Percentiles rank a stretch among this genome's conserved stretches.
These are phyloP conservation scores for Semaprochilodus insignis DNA, from an alignment of 2,797 vertebrate genomes.

Conservation along the genomic window DNA sequence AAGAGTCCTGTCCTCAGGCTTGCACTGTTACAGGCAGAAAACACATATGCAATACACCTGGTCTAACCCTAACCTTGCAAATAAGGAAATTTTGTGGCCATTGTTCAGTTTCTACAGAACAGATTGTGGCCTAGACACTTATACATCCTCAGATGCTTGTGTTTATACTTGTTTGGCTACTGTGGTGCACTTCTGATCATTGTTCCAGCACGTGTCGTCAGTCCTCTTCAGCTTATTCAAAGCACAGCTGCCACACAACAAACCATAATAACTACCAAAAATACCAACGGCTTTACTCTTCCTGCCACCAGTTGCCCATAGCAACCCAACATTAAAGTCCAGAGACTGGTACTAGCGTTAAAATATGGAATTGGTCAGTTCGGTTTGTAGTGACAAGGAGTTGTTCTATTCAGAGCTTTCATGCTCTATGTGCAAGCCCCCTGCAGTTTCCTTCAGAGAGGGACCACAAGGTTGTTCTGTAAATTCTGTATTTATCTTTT, in stretches of 20 bases:
- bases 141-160: too few species aligned
- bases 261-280: neutral
- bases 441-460: neutral
- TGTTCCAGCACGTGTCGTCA: neutral
- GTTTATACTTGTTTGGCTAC: neutral
- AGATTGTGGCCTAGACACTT: neutral
- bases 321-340: neutral
- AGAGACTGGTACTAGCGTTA: neutral
- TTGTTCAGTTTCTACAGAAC: too few species aligned
- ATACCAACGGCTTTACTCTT: constrained; percentile 7
- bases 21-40: neutral
- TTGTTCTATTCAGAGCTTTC: neutral
- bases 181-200: neutral
- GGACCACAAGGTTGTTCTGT: neutral
- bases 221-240: constrained; percentile 16
- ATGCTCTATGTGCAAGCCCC: too few species aligned
- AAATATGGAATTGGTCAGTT: neutral
- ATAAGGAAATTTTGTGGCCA: too few species aligned
- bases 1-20: neutral
- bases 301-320: neutral
- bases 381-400: neutral
- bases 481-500: neutral
- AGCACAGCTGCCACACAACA: neutral
- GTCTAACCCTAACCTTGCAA: neutral
- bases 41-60: neutral